A percentile compares a stretch with the other conserved stretches of the same genome.
These are phyloP conservation scores for Onychomys arenicola DNA, from an alignment of 2,797 vertebrate species.

Conservation along the genomic window DNA sequence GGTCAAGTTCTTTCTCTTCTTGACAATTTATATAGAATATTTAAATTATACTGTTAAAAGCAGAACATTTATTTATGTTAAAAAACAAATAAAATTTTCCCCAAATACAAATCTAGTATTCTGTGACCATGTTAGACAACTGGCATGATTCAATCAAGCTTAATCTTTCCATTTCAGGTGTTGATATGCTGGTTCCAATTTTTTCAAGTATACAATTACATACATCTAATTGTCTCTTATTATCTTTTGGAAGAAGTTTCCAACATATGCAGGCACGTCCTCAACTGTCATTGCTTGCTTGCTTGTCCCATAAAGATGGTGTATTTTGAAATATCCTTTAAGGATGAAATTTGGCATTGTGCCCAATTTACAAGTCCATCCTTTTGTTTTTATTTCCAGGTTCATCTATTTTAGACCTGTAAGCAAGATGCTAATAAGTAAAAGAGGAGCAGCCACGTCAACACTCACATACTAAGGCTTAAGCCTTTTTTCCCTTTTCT, in stretches of 20 bases:
- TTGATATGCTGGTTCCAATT: slow-evolving; percentile 12
- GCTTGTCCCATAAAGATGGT: neutral
- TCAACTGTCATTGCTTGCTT: neutral
- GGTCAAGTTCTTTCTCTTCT: slow-evolving; percentile 41
- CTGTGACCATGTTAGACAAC: slow-evolving; percentile 28
- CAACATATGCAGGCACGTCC: neutral
- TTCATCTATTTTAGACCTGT: slow-evolving; percentile 33
- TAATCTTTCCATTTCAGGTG: slow-evolving; percentile 45
- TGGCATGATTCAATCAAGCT: slow-evolving; percentile 33
- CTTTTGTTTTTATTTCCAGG: slow-evolving; percentile 7
- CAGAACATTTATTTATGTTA: neutral
- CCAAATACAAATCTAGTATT: slow-evolving; percentile 34
- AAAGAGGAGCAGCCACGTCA: neutral
- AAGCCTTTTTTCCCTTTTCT: neutral
- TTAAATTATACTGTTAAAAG: slow-evolving; percentile 44
- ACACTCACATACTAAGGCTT: neutral
- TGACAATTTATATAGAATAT: slow-evolving; percentile 23
- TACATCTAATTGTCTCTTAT: slow-evolving; percentile 21
- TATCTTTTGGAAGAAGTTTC: neutral
- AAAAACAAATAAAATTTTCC: neutral
- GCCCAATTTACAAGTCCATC: neutral
- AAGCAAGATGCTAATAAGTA: neutral
- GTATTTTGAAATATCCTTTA: slow-evolving; percentile 34
- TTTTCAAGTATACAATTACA: neutral
- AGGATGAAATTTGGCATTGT: slow-evolving; percentile 12